phyloP scores from a whole-genome alignment of 2,888 invertebrate genomes.

The Stenodera caucasica region DNA sequence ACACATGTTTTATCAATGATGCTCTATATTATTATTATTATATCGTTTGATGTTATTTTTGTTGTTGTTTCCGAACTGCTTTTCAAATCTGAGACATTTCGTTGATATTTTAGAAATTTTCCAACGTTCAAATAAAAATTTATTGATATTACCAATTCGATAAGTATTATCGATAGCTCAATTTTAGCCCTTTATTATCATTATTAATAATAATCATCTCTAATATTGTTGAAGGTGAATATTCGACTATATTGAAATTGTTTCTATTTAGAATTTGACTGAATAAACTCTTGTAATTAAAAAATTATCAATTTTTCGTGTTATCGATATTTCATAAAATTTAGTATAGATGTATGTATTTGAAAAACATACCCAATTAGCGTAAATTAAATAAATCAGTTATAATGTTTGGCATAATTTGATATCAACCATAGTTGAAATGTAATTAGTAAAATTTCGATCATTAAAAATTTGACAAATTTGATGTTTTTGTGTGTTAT shows the following conservation, averaged over 20 bases:
- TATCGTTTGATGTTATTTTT: slow-evolving; percentile 16
- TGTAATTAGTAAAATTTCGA: slow-evolving; percentile 24
- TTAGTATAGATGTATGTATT: too few species aligned
- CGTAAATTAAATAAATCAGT: slow-evolving; percentile 16
- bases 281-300: too few species aligned
- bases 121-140: slow-evolving; percentile 10
- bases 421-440: slow-evolving; percentile 18
- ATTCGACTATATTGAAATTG: neutral
- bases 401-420: slow-evolving; percentile 14
- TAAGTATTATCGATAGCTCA: neutral
- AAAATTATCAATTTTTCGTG: too few species aligned
- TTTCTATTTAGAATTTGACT: neutral
- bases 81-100: slow-evolving; percentile 19
- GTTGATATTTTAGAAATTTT: slow-evolving; percentile 16
- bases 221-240: slow-evolving; percentile 3
- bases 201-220: neutral
- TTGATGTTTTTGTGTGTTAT: slow-evolving; percentile 18
- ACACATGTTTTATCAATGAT: slow-evolving; percentile 4
- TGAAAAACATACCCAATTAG: slow-evolving; percentile 4
- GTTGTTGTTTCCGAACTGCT: slow-evolving; percentile 21
- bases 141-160: neutral
- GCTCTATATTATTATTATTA: slow-evolving; percentile 12
- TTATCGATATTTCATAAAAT: too few species aligned
- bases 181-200: neutral
- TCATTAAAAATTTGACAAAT: slow-evolving; percentile 23